These are phyloP conservation scores for Ceratotherium simum DNA, from an alignment of 2,113 vertebrate genomes.

Conservation along the genomic window DNA sequence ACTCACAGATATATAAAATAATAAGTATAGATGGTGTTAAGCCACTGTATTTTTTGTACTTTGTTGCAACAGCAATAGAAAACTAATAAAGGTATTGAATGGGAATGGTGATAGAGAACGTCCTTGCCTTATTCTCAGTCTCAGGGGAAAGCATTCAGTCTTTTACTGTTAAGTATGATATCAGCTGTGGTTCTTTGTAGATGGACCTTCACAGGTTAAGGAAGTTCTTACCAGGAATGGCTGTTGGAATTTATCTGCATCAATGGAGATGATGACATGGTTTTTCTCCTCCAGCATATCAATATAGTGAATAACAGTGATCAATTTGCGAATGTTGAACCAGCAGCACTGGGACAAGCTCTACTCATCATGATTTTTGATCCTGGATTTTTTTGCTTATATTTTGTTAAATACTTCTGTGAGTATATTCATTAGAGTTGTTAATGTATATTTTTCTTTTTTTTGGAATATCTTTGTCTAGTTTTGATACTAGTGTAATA, in stretches of 20 bases:
- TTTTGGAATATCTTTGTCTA: neutral
- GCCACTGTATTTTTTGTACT: too few species aligned
- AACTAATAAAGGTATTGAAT: neutral
- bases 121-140: neutral
- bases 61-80: neutral
- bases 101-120: neutral
- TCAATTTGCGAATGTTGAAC: neutral
- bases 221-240: neutral
- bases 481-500: neutral
- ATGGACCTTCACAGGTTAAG: neutral
- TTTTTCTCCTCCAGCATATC: neutral
- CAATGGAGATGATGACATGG: neutral
- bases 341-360: neutral
- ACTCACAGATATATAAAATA: neutral
- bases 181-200: neutral
- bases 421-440: neutral
- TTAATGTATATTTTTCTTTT: neutral
- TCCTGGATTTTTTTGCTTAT: neutral
- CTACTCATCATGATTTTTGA: neutral
- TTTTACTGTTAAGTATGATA: too few species aligned
- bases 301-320: neutral
- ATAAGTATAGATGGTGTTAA: fast-evolving
- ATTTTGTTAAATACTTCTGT: neutral
- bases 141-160: neutral
- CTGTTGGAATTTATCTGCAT: neutral